Evolutionary conservation across 2,888 invertebrate genomes (phyloP), one percentile per base, ranked within the genome.

Genomic region (Callosobruchus maculatus): DNA sequence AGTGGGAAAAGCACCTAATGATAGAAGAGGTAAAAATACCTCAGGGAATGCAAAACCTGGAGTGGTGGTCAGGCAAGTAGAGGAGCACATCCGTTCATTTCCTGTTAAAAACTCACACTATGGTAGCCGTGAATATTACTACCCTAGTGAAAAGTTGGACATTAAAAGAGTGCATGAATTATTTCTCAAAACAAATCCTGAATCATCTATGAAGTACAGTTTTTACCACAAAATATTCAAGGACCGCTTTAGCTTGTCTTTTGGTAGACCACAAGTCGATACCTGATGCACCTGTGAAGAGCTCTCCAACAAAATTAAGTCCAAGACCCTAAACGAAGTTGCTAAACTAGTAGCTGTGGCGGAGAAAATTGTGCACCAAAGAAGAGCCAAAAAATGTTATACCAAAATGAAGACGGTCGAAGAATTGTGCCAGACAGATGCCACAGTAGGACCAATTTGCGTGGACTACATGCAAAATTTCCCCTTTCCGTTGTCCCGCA

Each of bases 311-410:
- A 73, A 73, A 73, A 73, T 73, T 30, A 73, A 73, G 22, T 73
- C 72, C 22, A 73, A 73, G 21, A 49, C 20, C 7, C 26, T 72
- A 21, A 72, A 72, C 21, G 26, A 72, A 18, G 66, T 7, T 72
- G 72, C 72, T 26, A 72, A 72, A 26, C 68, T 68, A 20, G 68
- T 72, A 21, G 68, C 30, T 68, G 68, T 72, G 9, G 72, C 72
- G 5, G 69, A 73, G 67, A 73, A 73, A 21, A 70, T 21, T n/a
- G 22, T 78, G 20, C 77, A 78, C 67, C 75, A 76, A 68, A 22
- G 73, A 49, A 31, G 78, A 20, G 77, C 78, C 20, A 76, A 78
- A 49, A 73, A 71, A 26, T 78, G 77, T 68, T 73, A 77, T 74
- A 66, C 69, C 18, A 71, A 74, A 30, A 78, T 78, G 76, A 74